A percentile compares a stretch with the other conserved stretches of the same genome.
Evolutionary conservation across 2,888 invertebrate species (phyloP).

Genomic region (Aphodius granarius): DNA sequence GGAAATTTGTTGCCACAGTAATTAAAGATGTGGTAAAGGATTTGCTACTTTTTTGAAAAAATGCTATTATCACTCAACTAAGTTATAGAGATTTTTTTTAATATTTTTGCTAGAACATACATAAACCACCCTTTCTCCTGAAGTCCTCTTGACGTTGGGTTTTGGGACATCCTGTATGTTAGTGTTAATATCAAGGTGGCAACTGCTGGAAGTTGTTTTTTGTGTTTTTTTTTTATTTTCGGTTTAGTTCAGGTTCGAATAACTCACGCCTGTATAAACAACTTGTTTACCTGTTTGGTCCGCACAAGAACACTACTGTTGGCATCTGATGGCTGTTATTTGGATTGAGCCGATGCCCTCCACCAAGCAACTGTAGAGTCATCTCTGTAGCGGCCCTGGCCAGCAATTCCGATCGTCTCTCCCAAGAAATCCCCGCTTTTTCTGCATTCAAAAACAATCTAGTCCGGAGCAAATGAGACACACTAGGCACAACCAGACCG

Average conservation of each 20-base stretch:
- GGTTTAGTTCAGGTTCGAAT: not conserved
- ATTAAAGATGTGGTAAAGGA: too few relatives aligned
- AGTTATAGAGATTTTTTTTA: too few relatives aligned
- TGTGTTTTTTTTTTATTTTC: not conserved
- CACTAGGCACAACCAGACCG: constrained; percentile 78
- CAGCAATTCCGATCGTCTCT: constrained; percentile 72
- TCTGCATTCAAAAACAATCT: constrained; percentile 72
- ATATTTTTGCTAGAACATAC: too few relatives aligned
- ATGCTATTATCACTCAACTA: too few relatives aligned
- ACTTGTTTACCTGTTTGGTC: constrained; percentile 61
- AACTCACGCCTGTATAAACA: not conserved
- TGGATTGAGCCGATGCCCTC: constrained; percentile 80
- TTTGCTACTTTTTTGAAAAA: too few relatives aligned
- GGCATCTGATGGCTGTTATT: constrained; percentile 89
- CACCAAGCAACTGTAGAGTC: constrained; percentile 80
- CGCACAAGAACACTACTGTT: constrained; percentile 73
- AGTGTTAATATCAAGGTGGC: not conserved
- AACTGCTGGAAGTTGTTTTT: too few relatives aligned
- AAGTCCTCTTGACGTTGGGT: too few relatives aligned
- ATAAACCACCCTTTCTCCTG: too few relatives aligned
- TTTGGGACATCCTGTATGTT: too few relatives aligned
- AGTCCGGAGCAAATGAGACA: constrained; percentile 66
- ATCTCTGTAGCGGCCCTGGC: constrained; percentile 86
- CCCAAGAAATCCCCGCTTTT: constrained; percentile 65
- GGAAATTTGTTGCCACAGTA: too few relatives aligned